Base-by-base conservation (phyloP, 1,140 invertebrate genomes). In the Triops longicaudatus region DNA sequence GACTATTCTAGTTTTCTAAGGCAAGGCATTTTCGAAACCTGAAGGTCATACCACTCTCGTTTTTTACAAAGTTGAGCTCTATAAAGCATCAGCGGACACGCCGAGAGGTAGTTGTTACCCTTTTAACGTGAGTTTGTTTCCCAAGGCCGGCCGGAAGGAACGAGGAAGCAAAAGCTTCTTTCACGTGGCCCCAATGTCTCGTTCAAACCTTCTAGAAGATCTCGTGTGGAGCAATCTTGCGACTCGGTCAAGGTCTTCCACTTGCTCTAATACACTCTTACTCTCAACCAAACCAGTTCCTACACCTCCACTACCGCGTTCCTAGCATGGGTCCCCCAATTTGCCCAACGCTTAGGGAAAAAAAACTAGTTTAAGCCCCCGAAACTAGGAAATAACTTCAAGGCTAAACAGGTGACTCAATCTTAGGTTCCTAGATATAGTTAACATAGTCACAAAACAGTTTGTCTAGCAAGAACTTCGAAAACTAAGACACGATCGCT, bases 171-270 rank as follows among this genome's bases (percentile, higher is more conserved):
- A 12, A 14, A 63, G 22, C 50, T 17, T 63, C 14, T 22, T 10
- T 63, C 22, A 5, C 3, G 14, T 6, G 50, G 7, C 14, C 14
- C n/a, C 50, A n/a, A 22, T n/a, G 31, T 37, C 31, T 37, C 31
- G 31, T 37, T 37, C 31, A 37, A 37, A 37, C 31, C 31, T 37
- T 37, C 31, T 37, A 37, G 31, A 37, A 37, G 31, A 37, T 37
- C 31, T 37, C 31, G 31, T 37, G 7, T 63, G 50, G 14, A 63
- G 50, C 50, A 63, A 22, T 14, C 50, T 63, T 63, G 50, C 14
- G 50, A 63, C 50, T 63, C 22, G 50, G 50, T 63, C 50, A 63
- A 63, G 50, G 50, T 63, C 14, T 63, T 63, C 50, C 50, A 63
- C 50, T 63, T 63, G 50, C 14, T 63, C 17, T 22, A 17, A 63